Conservation (phyloP, 2,797 vertebrate species). For the Sparidentex hasta region DNA sequence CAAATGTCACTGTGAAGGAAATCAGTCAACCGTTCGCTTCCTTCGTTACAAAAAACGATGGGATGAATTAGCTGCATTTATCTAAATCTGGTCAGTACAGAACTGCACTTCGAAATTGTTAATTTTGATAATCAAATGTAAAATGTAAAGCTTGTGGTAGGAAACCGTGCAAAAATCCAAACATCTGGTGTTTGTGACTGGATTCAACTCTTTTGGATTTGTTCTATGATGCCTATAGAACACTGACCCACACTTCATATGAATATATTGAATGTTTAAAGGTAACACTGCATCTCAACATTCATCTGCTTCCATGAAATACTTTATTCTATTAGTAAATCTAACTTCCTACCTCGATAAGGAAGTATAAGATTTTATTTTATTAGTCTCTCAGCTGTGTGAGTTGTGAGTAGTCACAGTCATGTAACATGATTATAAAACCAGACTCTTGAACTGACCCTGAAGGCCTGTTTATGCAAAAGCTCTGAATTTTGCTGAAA, state of each 20-base stretch:
- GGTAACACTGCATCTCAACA: background rate
- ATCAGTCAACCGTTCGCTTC: background rate
- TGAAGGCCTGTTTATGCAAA: conserved; percentile 21
- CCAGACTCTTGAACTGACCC: conserved; percentile 30
- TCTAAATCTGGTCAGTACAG: too few relatives aligned
- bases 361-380: background rate
- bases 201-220: too few relatives aligned
- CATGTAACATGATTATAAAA: conserved; percentile 33
- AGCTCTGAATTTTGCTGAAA: conserved; percentile 20
- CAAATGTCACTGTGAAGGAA: conserved; percentile 12
- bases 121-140: too few relatives aligned
- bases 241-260: too few relatives aligned
- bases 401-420: conserved; percentile 12
- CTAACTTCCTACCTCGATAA: background rate
- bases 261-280: too few relatives aligned
- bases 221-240: too few relatives aligned
- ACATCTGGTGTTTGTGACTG: too few relatives aligned
- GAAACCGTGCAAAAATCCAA: too few relatives aligned
- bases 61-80: conserved; percentile 10
- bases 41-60: background rate
- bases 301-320: background rate
- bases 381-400: background rate
- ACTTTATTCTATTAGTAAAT: background rate
- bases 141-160: too few relatives aligned
- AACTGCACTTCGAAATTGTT: too few relatives aligned